Base-by-base conservation (phyloP, 2,113 vertebrate species). In the Bettongia penicillata region DNA sequence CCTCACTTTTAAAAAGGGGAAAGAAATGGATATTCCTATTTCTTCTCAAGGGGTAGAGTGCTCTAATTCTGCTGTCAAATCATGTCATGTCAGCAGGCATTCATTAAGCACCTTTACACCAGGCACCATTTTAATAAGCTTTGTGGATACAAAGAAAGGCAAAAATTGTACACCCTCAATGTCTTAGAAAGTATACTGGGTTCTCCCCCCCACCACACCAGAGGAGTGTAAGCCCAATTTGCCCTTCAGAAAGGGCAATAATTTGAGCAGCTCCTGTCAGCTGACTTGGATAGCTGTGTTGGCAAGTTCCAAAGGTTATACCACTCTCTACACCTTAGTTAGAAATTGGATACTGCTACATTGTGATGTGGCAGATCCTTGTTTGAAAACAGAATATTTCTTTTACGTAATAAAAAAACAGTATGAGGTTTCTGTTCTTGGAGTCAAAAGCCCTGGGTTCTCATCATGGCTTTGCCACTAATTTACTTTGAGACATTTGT, bases 171-270 rank as follows among this genome's bases (percentile, higher is more conserved):
- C 31, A 12, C 47, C 47, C 57, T 95, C 24, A 93, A 11, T 61
- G n/a, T 91, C 11, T 95, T 94, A 51, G 8, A 51, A 51, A 51
- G n/a, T 91, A 48, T 95, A 91, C 47, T 92, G 96, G 89, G n/a
- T n/a, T n/a, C n/a, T n/a, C n/a, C n/a, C n/a, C n/a, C n/a, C n/a
- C n/a, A n/a, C n/a, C n/a, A n/a, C n/a, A n/a, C 92, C 5, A 55
- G 16, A 93, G 53, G 89, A 91, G 2, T 91, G 84, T 37, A 43
- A 96, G 77, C 90, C 49, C 53, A 97, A 51, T 43, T 68, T 96
- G 89, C 53, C 68, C 91, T 96, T 97, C 57, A 92, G 84, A 51
- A 97, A 95, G 93, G 91, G 53, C 89, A 91, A 90, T 92, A 96
- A 96, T 22, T 95, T 96, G 91, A 52, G 43, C 61, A 47, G 90